Base-by-base conservation (phyloP, 2,797 vertebrate species). In the Pristis pectinata region DNA sequence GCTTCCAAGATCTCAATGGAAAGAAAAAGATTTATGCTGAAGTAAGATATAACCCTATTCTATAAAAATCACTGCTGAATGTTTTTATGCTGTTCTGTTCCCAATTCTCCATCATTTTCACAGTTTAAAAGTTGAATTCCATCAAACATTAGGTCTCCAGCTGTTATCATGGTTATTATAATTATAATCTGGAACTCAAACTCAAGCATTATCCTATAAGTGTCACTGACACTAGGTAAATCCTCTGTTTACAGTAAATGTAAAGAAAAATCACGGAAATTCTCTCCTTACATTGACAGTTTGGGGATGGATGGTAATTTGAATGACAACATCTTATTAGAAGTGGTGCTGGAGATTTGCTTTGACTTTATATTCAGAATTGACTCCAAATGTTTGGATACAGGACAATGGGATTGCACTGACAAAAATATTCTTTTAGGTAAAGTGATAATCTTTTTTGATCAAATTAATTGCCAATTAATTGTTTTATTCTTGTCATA, bases 11-110 rank as follows among this genome's bases (percentile, higher is more conserved):
- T 64, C 56, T n/a, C 30, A 89, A 56, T 61, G 34, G 56, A 82
- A 82, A 59, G 59, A 59, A 61, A 89, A 89, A 72, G 70, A 82
- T 61, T 56, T 89, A 59, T 89, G 56, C 85, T 89, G 56, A n/a
- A 61, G 59, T 89, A 59, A 89, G 56, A 89, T 37, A 64, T 59
- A 59, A 19, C 19, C 17, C 1, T 49, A 7, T 82, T 49, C 44
- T 24, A 49, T 82, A 56, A 19, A 89, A 89, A 64, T 37, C 27
- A 13, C 56, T 3, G 1, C 56, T 64, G 34, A 89, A 64, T 49
- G 24, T 27, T 56, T 87, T 53, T 56, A 87, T 34, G 30, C 83
- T 87, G 59, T 15, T 19, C 49, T n/a, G 37, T 37, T 89, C 34
- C 2, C 34, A 37, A 37, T 89, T 59, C 56, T 61, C 30, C 59